Evolutionary conservation across 2,113 vertebrate genomes (phyloP).

Genomic region (Eupsittula cactorum): DNA sequence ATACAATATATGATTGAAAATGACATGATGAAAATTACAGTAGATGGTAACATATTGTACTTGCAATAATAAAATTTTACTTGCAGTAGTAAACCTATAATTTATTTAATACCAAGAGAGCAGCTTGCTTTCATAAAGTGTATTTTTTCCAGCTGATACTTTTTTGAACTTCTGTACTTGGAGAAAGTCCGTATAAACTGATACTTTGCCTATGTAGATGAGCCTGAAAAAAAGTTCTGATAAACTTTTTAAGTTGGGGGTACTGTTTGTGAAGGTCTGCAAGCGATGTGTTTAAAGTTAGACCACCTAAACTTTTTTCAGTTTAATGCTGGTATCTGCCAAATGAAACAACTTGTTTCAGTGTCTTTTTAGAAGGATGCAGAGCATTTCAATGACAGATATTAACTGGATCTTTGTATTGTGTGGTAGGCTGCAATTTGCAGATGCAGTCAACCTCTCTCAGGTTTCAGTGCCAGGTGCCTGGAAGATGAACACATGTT

Average conservation of each 20-base stretch:
- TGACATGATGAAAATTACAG: neutral
- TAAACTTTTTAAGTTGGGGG: neutral
- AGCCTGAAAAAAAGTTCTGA: neutral
- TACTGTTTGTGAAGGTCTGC: neutral
- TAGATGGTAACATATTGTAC: neutral
- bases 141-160: neutral
- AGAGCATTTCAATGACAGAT: neutral
- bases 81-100: neutral
- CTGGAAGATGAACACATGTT: constrained; percentile 96
- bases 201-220: neutral
- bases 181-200: neutral
- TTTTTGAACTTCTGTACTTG: neutral
- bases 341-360: neutral
- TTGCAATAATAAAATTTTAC: neutral
- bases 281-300: neutral
- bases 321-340: neutral
- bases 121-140: neutral
- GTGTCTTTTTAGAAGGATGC: neutral
- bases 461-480: constrained; percentile 96
- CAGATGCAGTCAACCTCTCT: constrained; percentile 95
- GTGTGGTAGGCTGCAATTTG: constrained; percentile 90
- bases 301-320: neutral
- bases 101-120: neutral
- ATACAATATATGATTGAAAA: neutral
- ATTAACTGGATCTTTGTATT: neutral